These are phyloP conservation scores for Lobophora halterata DNA, from an alignment of 2,888 invertebrate genomes.

Conservation along the genomic window DNA sequence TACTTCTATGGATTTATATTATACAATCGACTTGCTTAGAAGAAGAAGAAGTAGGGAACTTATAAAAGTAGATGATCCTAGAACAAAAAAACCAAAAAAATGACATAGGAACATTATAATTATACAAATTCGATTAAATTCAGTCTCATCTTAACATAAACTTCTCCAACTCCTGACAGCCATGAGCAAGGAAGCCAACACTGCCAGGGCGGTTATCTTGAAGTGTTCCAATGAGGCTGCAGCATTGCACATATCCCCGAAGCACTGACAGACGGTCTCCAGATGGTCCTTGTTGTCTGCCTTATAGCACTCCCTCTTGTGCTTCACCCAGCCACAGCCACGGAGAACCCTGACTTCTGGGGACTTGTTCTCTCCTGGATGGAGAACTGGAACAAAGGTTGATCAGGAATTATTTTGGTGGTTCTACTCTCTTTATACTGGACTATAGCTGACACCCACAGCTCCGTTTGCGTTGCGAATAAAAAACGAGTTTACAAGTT, in stretches of 20 bases:
- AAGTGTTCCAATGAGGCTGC: constrained; percentile 39
- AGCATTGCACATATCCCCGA: constrained; percentile 81
- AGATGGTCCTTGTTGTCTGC: constrained; percentile 82
- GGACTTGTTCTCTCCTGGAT: constrained; percentile 47
- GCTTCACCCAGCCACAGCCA: constrained; percentile 81
- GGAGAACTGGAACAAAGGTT: constrained; percentile 50
- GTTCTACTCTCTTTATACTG: too few relatives aligned
- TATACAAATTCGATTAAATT: constrained; percentile 2
- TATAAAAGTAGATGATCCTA: too few relatives aligned
- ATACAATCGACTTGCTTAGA: too few relatives aligned
- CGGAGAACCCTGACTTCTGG: constrained; percentile 74
- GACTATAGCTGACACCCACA: too few relatives aligned
- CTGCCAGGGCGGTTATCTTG: constrained; percentile 39
- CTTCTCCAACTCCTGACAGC: constrained; percentile 41
- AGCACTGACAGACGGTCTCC: constrained; percentile 82
- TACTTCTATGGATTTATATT: too few relatives aligned
- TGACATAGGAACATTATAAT: not conserved
- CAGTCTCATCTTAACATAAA: constrained; percentile 21
- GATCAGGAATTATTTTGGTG: not conserved
- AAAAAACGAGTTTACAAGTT: too few relatives aligned
- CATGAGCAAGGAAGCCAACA: constrained; percentile 34
- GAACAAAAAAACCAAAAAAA: too few relatives aligned
- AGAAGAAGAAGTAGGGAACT: too few relatives aligned
- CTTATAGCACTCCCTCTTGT: constrained; percentile 72
- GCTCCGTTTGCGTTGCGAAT: too few relatives aligned